phyloP scores from a whole-genome alignment of 2,888 invertebrate genomes.

The Lapara coniferarum region DNA sequence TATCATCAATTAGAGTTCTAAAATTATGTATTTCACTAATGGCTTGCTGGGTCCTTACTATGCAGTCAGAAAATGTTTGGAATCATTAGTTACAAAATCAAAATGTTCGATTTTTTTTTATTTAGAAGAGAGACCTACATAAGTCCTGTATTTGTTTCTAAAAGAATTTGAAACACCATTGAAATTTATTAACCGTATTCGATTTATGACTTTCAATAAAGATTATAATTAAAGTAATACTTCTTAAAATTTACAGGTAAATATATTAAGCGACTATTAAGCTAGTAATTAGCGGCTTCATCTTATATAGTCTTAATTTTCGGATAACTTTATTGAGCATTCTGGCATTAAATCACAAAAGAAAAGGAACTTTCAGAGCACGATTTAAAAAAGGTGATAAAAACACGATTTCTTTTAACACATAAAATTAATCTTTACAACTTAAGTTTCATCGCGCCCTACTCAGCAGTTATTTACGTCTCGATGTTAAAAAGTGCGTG shows the following conservation, averaged over 20 bases:
- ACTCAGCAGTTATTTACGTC: background rate
- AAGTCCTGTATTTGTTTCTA: too few species aligned
- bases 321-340: background rate
- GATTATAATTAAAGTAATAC: background rate
- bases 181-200: too few species aligned
- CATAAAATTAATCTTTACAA: background rate
- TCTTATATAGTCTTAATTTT: too few species aligned
- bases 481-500: conserved; percentile 13
- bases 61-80: too few species aligned
- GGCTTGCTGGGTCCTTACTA: too few species aligned
- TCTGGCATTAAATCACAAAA: background rate
- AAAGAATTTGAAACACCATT: too few species aligned
- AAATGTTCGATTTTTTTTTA: too few species aligned
- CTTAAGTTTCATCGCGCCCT: background rate
- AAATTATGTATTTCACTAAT: too few species aligned
- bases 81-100: too few species aligned
- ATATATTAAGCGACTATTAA: background rate
- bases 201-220: background rate
- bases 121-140: too few species aligned
- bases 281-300: too few species aligned
- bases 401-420: background rate
- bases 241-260: background rate
- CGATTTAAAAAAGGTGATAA: background rate
- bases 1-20: too few species aligned
- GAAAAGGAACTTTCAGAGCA: background rate